Evolutionary conservation across 1,140 invertebrate genomes (phyloP).

Genomic region (Trinorchestia longiramus): DNA sequence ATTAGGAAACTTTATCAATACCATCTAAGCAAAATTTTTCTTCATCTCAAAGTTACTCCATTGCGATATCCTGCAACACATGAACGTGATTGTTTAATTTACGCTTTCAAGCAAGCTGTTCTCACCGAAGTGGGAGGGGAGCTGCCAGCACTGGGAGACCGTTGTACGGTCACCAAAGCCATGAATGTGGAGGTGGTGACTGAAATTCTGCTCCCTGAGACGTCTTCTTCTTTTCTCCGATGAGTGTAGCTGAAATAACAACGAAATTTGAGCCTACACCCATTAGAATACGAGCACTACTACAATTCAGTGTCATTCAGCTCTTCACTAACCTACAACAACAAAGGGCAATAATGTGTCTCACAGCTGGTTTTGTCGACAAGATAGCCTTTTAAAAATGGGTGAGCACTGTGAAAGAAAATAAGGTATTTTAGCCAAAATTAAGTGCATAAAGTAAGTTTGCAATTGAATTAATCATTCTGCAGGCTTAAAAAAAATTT

Average conservation of each 20-base stretch:
- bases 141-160: slow-evolving; percentile 65
- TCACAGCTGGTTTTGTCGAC: neutral
- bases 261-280: neutral
- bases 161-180: slow-evolving; percentile 65
- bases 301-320: neutral
- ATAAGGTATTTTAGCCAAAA: neutral
- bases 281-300: neutral
- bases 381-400: slow-evolving; percentile 5
- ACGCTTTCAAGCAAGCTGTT: neutral
- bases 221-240: neutral
- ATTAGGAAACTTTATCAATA: neutral
- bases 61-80: neutral
- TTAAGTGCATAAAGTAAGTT: neutral
- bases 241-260: neutral
- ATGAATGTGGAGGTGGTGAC: slow-evolving; percentile 46
- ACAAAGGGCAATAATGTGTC: slow-evolving; percentile 16
- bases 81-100: neutral
- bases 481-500: neutral
- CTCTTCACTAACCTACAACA: slow-evolving; percentile 25
- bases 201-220: neutral
- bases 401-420: neutral
- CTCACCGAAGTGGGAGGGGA: slow-evolving; percentile 66
- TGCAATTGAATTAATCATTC: too few relatives aligned
- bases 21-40: neutral
- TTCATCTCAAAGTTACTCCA: neutral